Evolutionary conservation across 2,797 vertebrate genomes (phyloP).

Genomic region (Amblyopsis hoosieri): DNA sequence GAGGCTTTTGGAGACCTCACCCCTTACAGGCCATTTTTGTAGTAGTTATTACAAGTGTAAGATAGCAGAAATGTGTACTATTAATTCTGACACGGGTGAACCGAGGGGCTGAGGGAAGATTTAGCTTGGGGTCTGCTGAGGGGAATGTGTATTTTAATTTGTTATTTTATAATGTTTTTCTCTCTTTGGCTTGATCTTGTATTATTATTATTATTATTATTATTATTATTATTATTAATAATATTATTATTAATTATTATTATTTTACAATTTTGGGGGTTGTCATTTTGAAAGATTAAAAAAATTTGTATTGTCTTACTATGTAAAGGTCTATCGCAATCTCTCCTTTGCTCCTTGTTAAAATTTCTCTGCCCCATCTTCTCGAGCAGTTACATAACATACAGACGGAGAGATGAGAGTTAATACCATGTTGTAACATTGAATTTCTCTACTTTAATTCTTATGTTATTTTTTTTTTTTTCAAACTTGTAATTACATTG

Average conservation of each 20-base stretch:
- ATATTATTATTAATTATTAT: conserved; percentile 26
- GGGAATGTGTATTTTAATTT: conserved; percentile 67
- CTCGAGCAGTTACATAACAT: conserved; percentile 74
- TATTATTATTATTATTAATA: conserved; percentile 57
- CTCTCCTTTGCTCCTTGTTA: conserved; percentile 53
- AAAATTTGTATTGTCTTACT: conserved; percentile 73
- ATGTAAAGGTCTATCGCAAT: conserved; percentile 70
- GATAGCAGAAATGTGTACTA: conserved; percentile 75
- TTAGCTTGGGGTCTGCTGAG: conserved; percentile 43
- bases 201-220: conserved; percentile 52
- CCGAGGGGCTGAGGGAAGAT: conserved; percentile 39
- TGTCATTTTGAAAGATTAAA: conserved; percentile 71
- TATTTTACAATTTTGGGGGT: conserved; percentile 38
- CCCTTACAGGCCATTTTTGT: conserved; percentile 43
- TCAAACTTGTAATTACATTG: conserved; percentile 83
- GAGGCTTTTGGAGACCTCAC: conserved; percentile 31
- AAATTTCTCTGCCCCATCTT: conserved; percentile 53
- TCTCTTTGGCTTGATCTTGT: conserved; percentile 64
- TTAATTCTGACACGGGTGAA: conserved; percentile 57
- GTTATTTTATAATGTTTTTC: conserved; percentile 78
- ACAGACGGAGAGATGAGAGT: conserved; percentile 70
- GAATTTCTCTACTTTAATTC: conserved; percentile 71
- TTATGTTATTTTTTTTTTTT: conserved; percentile 70
- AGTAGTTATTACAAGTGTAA: conserved; percentile 73
- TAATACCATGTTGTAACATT: conserved; percentile 84